Conservation (phyloP, 2,888 invertebrate species). For the Liodrosophila aerea region DNA sequence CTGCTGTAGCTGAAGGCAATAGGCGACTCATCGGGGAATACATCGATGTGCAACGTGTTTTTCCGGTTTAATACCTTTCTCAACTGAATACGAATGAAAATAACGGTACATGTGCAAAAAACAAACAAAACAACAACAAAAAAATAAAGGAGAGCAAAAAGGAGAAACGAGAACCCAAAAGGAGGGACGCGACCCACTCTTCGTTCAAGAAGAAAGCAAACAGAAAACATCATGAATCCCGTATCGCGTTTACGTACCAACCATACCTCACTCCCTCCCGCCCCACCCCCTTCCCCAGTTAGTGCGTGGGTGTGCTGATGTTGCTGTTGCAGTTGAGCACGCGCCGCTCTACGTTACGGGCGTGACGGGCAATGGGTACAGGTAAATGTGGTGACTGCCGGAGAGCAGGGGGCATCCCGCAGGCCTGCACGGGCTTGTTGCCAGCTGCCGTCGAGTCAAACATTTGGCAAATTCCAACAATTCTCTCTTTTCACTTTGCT, state of each 20-base stretch:
- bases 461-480: conserved; percentile 41
- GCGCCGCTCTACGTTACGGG: conserved; percentile 68
- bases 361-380: conserved; percentile 47
- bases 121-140: conserved; percentile 9
- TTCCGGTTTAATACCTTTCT: conserved; percentile 77
- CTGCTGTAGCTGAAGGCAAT: not conserved
- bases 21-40: conserved; percentile 42
- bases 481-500: conserved; percentile 24
- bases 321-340: conserved; percentile 61
- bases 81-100: conserved; percentile 73
- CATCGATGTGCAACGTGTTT: conserved; percentile 78
- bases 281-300: not conserved
- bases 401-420: not conserved
- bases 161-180: not conserved
- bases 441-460: conserved; percentile 29
- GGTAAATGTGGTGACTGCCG: not conserved
- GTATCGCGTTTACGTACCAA: conserved; percentile 31
- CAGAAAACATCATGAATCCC: conserved; percentile 57
- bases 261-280: not conserved
- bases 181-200: not conserved
- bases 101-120: conserved; percentile 59
- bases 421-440: not conserved
- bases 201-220: conserved; percentile 17
- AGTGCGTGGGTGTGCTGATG: conserved; percentile 4
- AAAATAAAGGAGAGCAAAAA: too few species aligned